Evolutionary conservation across 2,797 vertebrate species (phyloP).

Genomic region (Amblyraja radiata): DNA sequence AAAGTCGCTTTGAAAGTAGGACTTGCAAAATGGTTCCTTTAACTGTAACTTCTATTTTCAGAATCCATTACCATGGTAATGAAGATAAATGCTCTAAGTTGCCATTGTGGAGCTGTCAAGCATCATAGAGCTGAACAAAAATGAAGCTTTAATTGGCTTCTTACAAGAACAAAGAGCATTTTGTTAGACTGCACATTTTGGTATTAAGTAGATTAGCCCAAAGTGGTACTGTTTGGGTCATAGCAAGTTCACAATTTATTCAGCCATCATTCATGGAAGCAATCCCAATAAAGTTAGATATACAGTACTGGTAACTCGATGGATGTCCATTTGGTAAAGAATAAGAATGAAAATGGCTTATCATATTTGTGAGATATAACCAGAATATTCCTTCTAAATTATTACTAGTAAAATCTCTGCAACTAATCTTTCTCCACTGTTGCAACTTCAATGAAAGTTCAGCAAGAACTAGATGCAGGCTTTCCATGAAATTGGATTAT

Average conservation of each 20-base stretch:
- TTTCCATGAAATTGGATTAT: neutral
- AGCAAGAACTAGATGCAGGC: neutral
- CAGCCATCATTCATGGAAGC: neutral
- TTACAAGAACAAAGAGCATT: neutral
- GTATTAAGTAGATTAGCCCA: neutral
- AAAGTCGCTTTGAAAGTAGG: neutral
- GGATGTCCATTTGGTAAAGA: neutral
- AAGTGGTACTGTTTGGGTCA: neutral
- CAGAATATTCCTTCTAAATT: neutral
- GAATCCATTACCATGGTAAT: conserved; percentile 5
- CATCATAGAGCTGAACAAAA: neutral
- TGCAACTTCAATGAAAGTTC: neutral
- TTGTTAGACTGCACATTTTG: neutral
- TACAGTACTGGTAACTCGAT: neutral
- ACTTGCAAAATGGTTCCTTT: neutral
- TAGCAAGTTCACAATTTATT: neutral
- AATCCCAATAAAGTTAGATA: neutral
- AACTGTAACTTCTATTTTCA: neutral
- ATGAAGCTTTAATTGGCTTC: conserved; percentile 8
- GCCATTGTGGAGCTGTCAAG: conserved; percentile 9
- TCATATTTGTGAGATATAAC: neutral
- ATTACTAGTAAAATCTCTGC: neutral
- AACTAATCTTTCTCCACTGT: neutral
- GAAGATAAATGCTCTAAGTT: neutral
- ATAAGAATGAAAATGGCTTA: neutral